A percentile compares a stretch with the other conserved stretches of the same genome.
phyloP scores from a whole-genome alignment of 2,113 vertebrate genomes.

The Hippopotamus amphibius region DNA sequence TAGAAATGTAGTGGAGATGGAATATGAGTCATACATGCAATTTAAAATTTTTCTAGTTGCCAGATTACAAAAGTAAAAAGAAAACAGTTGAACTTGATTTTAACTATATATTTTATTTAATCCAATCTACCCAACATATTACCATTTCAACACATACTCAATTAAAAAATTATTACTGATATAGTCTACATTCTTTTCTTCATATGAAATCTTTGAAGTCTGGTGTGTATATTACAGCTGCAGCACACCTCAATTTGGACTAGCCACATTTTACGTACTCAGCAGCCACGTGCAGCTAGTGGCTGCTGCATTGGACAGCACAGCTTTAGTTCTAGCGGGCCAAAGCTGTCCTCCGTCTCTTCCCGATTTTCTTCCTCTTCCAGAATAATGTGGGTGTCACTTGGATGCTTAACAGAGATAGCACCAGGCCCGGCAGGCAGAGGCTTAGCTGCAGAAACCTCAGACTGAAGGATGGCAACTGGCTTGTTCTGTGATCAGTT shows the following conservation, averaged over 20 bases:
- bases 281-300: accelerated
- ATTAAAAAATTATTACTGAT: background rate
- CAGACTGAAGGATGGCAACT: background rate
- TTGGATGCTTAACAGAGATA: background rate
- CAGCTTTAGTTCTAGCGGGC: background rate
- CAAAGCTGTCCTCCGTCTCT: background rate
- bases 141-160: background rate
- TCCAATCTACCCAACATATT: background rate
- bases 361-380: background rate
- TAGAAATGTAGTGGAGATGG: background rate
- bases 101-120: slow-evolving; percentile 33
- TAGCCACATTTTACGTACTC: background rate
- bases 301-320: background rate
- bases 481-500: background rate
- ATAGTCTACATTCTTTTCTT: background rate
- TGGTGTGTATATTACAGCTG: background rate
- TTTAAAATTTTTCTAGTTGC: background rate
- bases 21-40: background rate
- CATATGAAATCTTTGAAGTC: background rate
- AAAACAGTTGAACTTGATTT: background rate
- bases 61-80: background rate
- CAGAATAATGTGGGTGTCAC: background rate
- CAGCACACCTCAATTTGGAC: background rate
- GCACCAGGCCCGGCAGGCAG: background rate
- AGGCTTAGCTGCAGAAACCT: background rate